Percentiles rank a stretch among this genome's conserved stretches.
Evolutionary conservation across 2,113 vertebrate species (phyloP).

Genomic region (Smithornis capensis): DNA sequence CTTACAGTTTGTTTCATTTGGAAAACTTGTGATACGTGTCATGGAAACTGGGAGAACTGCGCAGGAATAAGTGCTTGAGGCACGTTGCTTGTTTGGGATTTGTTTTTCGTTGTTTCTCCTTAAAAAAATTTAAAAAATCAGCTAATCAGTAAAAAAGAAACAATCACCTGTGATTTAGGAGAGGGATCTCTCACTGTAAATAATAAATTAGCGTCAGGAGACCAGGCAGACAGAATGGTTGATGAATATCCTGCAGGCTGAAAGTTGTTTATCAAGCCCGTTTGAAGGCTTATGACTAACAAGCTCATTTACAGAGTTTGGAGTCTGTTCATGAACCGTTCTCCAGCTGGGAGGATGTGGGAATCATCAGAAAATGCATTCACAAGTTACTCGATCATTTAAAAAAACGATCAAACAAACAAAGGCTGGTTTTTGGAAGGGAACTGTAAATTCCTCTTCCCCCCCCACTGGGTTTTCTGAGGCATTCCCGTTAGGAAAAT

Average conservation of each 20-base stretch:
- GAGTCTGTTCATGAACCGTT: slow-evolving; percentile 35
- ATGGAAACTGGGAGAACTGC: background rate
- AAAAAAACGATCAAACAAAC: slow-evolving; percentile 54
- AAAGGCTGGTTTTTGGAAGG: slow-evolving; percentile 48
- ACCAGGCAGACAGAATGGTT: slow-evolving; percentile 54
- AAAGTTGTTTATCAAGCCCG: slow-evolving; percentile 66
- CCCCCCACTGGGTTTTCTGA: background rate
- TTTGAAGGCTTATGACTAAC: slow-evolving; percentile 68
- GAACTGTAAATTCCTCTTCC: slow-evolving; percentile 44
- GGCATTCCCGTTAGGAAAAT: slow-evolving; percentile 17
- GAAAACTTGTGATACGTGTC: background rate
- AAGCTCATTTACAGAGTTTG: slow-evolving; percentile 63
- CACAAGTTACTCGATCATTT: slow-evolving; percentile 65
- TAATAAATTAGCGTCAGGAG: slow-evolving; percentile 54
- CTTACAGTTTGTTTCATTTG: slow-evolving; percentile 29
- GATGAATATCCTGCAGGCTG: slow-evolving; percentile 59
- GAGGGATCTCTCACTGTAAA: slow-evolving; percentile 34
- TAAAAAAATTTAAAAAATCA: background rate
- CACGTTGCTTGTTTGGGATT: background rate
- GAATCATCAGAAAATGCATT: slow-evolving; percentile 69
- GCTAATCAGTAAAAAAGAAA: slow-evolving; percentile 49
- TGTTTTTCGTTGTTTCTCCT: slow-evolving; percentile 31
- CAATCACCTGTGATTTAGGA: slow-evolving; percentile 64
- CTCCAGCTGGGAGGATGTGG: slow-evolving; percentile 70
- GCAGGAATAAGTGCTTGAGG: background rate